Percentiles rank a stretch among this genome's conserved stretches.
phyloP scores from a whole-genome alignment of 1,140 invertebrate species.

The Brachionus sp. region DNA sequence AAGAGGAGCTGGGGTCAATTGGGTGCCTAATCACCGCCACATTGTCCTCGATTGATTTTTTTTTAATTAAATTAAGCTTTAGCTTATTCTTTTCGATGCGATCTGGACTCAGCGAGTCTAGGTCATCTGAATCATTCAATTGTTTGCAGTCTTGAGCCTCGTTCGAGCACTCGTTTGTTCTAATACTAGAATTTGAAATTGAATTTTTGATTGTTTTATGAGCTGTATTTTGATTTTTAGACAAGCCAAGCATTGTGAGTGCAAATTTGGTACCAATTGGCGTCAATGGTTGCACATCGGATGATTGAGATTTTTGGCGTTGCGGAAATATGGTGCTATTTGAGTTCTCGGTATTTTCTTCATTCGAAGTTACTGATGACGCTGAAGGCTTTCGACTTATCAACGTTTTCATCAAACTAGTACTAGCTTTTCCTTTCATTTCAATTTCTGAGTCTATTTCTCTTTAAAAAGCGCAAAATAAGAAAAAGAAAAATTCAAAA shows the following conservation, averaged over 20 bases:
- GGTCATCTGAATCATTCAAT: background rate
- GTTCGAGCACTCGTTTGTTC: background rate
- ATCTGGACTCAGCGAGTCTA: background rate
- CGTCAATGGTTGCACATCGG: background rate
- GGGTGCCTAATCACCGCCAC: background rate
- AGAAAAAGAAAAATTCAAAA: background rate
- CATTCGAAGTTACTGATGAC: background rate
- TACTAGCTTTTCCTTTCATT: conserved; percentile 57
- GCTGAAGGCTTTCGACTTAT: conserved; percentile 48
- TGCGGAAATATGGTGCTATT: background rate
- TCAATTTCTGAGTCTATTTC: conserved; percentile 58
- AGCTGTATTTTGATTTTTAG: background rate
- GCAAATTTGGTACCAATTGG: conserved; percentile 34
- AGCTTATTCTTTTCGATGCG: background rate
- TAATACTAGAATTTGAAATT: background rate
- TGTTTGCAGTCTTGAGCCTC: background rate
- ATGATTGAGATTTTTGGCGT: background rate
- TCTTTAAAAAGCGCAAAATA: conserved; percentile 48
- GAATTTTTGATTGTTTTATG: background rate
- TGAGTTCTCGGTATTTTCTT: background rate
- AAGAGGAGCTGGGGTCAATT: background rate
- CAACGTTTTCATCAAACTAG: conserved; percentile 58
- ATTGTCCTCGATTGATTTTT: conserved; percentile 19
- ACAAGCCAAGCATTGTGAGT: background rate
- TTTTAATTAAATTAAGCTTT: conserved; percentile 4